Evolutionary conservation across 2,113 vertebrate species (phyloP).

Genomic region (Indicator maculatus): DNA sequence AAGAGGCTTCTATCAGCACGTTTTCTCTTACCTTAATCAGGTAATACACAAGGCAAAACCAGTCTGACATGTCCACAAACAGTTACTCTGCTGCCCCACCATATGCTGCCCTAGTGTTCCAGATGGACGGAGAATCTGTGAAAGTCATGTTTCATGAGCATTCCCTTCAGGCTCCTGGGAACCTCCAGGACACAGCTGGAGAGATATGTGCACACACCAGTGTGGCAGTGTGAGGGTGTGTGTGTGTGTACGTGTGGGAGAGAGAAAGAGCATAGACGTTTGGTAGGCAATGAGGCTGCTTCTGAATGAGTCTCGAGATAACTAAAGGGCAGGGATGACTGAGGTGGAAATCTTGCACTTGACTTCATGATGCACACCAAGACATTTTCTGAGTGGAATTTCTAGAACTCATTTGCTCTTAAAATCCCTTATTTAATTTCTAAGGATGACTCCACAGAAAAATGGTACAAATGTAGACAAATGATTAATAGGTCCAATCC

Average conservation of each 20-base stretch:
- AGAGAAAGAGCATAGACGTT: not conserved
- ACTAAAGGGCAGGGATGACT: not conserved
- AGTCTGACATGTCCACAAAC: slow-evolving; percentile 46
- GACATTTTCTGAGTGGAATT: not conserved
- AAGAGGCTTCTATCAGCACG: not conserved
- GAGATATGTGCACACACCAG: slow-evolving; percentile 35
- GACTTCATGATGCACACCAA: not conserved
- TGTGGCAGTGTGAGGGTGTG: not conserved
- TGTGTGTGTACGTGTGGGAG: accelerated
- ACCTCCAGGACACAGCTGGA: slow-evolving; percentile 67
- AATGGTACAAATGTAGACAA: not conserved
- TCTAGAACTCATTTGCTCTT: not conserved
- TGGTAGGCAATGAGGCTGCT: not conserved
- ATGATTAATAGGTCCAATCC: not conserved
- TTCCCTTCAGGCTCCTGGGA: slow-evolving; percentile 60
- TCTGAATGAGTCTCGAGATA: not conserved
- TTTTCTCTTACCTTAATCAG: slow-evolving; percentile 51
- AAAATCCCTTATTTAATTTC: not conserved
- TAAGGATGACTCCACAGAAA: not conserved
- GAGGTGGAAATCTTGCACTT: not conserved
- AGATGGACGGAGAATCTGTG: slow-evolving; percentile 63
- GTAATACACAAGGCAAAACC: slow-evolving; percentile 37
- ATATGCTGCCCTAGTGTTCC: slow-evolving; percentile 62
- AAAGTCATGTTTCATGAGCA: slow-evolving; percentile 71
- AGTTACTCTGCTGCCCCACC: slow-evolving; percentile 41